Conservation (phyloP, 2,113 vertebrate species). For the Epinephelus fuscoguttatus region DNA sequence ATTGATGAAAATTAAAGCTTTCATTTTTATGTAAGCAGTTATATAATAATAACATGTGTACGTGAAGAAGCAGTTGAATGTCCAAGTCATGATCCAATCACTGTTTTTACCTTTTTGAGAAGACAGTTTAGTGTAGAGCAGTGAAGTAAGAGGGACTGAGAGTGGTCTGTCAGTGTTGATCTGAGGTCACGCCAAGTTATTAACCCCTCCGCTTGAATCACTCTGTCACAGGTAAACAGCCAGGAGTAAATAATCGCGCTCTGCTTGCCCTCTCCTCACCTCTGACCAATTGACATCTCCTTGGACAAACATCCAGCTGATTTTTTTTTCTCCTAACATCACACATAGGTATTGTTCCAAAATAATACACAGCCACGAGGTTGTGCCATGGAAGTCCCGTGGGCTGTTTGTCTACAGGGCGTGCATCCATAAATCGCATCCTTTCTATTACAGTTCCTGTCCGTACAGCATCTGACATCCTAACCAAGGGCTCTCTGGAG, state of each 20-base stretch:
- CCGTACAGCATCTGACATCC: slow-evolving; percentile 37
- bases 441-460: slow-evolving; percentile 64
- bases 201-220: slow-evolving; percentile 78
- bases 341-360: slow-evolving; percentile 34
- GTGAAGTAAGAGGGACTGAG: slow-evolving; percentile 37
- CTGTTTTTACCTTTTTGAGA: slow-evolving; percentile 43
- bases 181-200: slow-evolving; percentile 79
- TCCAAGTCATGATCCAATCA: slow-evolving; percentile 19
- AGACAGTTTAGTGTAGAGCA: slow-evolving; percentile 32
- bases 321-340: slow-evolving; percentile 28
- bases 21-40: slow-evolving; percentile 9
- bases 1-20: slow-evolving; percentile 11
- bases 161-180: slow-evolving; percentile 64
- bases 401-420: slow-evolving; percentile 37
- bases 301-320: slow-evolving; percentile 58
- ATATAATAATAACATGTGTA: not conserved
- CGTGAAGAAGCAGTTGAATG: not conserved
- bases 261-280: slow-evolving; percentile 61
- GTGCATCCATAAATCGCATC: slow-evolving; percentile 58
- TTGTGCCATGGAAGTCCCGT: not conserved
- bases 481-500: slow-evolving; percentile 53
- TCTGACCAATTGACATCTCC: slow-evolving; percentile 61
- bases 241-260: slow-evolving; percentile 76
- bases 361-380: slow-evolving; percentile 31
- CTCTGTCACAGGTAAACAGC: slow-evolving; percentile 72